Percentiles rank a stretch among this genome's conserved stretches.
Evolutionary conservation across 2,888 invertebrate species (phyloP).

Genomic region (Nymphalis urticae): DNA sequence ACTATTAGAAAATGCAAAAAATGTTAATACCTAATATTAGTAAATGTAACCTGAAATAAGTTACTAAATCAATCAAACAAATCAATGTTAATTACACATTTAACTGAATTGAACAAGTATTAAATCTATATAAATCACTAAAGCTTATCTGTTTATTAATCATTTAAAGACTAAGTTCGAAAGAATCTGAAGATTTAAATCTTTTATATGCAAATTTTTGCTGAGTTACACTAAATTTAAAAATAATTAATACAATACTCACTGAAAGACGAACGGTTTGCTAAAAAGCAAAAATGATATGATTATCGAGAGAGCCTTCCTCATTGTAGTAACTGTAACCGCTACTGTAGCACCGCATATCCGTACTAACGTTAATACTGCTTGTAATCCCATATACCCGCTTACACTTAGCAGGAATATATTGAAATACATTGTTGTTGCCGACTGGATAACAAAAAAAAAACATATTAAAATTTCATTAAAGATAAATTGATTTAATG

Average conservation of each 20-base stretch:
- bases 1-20: too few relatives aligned
- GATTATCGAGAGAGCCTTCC: conserved; percentile 95
- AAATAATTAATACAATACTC: conserved; percentile 63
- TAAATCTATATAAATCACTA: not conserved
- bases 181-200: too few relatives aligned
- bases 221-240: too few relatives aligned
- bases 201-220: too few relatives aligned
- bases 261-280: conserved; percentile 96
- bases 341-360: conserved; percentile 95
- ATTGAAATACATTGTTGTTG: conserved; percentile 90
- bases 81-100: too few relatives aligned
- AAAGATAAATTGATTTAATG: not conserved
- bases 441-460: conserved; percentile 78
- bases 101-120: too few relatives aligned
- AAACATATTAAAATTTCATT: not conserved
- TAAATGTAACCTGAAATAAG: too few relatives aligned
- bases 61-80: too few relatives aligned
- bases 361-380: conserved; percentile 94
- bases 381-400: conserved; percentile 96
- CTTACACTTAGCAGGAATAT: conserved; percentile 92
- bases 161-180: too few relatives aligned
- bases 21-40: too few relatives aligned
- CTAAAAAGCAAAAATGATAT: conserved; percentile 96
- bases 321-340: conserved; percentile 94
- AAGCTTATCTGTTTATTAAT: too few relatives aligned